Evolutionary conservation across 2,888 invertebrate genomes (phyloP), one percentile per base, ranked within the genome.

Genomic region (Dryococelus australis): DNA sequence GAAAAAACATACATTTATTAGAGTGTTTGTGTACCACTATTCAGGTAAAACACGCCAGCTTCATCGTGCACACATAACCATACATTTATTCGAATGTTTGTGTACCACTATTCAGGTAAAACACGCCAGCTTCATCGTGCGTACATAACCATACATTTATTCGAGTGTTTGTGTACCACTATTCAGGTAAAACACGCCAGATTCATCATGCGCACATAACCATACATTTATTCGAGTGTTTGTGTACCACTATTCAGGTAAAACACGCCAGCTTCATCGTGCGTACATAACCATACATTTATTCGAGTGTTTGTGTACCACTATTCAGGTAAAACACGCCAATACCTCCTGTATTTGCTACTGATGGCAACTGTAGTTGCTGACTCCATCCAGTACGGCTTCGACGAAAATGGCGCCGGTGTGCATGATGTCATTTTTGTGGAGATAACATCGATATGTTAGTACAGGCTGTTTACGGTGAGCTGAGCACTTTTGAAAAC

Each of bases 291-390:
- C 92, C 87, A 92, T 92, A 0, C n/a, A n/a, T n/a, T n/a, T n/a
- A n/a, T 93, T 93, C 89, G 93, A 93, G 90, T 91, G 93, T 43
- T 90, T 93, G 20, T 93, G 93, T 93, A 93, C 93, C 89, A 92
- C 10, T 51, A 13, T 43, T 26, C 89, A 87, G 93, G 93, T 26
- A 93, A 93, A 90, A 93, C 93, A 0, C 91, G 93, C 9, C 93
- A 93, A n/a, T n/a, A 91, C 87, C 89, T 93, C 5, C 93, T 93
- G 0, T 92, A 92, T 89, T 89, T 93, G 79, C 90, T 92, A 1
- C 93, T 93, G 16, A 92, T 93, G 93, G 92, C 93, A 8, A 93
- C 93, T 0, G 92, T 93, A 87, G 93, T 93, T 3, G 93, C 91
- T 51, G 93, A 94, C 89, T 92, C 93, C 0, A 89, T 93, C 16